Evolutionary conservation across 2,797 vertebrate genomes (phyloP).

Genomic region (Danio choprae): DNA sequence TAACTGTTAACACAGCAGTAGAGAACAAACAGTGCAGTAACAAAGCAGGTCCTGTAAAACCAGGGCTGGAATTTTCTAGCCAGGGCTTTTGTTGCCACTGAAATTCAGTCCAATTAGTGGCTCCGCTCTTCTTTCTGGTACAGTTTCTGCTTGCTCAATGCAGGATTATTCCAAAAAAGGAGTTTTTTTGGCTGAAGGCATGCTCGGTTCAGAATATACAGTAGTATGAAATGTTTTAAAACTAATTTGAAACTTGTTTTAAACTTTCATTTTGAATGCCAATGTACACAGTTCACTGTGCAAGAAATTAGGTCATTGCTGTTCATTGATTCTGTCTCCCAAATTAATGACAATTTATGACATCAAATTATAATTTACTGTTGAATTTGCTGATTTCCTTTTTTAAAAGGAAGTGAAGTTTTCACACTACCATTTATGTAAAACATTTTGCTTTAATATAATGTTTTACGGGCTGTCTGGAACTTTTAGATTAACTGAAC

Average conservation of each 20-base stretch:
- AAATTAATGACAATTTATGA: not conserved
- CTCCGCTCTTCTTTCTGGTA: conserved; percentile 65
- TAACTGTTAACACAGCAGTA: conserved; percentile 83
- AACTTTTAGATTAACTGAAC: no score
- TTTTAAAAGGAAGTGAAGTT: no score
- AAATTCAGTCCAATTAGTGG: conserved; percentile 80
- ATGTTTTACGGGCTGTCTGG: no score
- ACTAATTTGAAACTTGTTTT: conserved; percentile 33
- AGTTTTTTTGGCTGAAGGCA: not conserved
- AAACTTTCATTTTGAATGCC: conserved; percentile 55
- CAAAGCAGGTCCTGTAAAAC: conserved; percentile 78
- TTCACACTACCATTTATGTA: no score
- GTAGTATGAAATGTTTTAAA: not conserved
- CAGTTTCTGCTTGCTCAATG: conserved; percentile 11
- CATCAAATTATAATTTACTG: not conserved
- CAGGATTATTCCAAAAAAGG: conserved; percentile 23
- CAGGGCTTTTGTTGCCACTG: conserved; percentile 73
- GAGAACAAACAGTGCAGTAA: conserved; percentile 76
- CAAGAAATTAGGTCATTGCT: conserved; percentile 65
- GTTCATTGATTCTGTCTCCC: conserved; percentile 33
- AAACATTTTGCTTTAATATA: no score
- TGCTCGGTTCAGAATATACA: not conserved
- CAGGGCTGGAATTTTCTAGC: conserved; percentile 80
- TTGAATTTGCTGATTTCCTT: no score
- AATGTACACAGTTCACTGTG: conserved; percentile 23